phyloP scores from a whole-genome alignment of 1,140 invertebrate species.

The Lordiphosa stackelbergi region DNA sequence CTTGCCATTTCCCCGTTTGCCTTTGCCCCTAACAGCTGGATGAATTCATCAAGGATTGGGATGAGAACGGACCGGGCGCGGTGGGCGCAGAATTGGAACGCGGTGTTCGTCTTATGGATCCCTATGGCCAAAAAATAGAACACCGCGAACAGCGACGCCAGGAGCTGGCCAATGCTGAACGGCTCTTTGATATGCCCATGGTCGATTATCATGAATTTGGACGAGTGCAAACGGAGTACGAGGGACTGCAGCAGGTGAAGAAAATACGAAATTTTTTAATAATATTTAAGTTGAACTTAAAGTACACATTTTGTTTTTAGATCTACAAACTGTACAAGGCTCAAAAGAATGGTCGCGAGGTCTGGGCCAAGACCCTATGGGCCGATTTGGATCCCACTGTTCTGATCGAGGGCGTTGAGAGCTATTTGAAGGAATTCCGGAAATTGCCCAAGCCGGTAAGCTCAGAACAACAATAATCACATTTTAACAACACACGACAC shows the following conservation, averaged over 20 bases:
- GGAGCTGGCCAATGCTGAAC: slow-evolving; percentile 86
- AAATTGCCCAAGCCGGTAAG: slow-evolving; percentile 79
- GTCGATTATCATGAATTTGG: slow-evolving; percentile 88
- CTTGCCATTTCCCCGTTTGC: slow-evolving; percentile 3
- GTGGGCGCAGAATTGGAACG: slow-evolving; percentile 86
- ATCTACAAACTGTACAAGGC: slow-evolving; percentile 88
- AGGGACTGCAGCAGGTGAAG: slow-evolving; percentile 80
- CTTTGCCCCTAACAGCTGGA: slow-evolving; percentile 72
- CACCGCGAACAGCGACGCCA: slow-evolving; percentile 83
- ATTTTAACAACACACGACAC: no score
- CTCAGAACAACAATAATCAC: no score
- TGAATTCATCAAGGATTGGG: slow-evolving; percentile 85
- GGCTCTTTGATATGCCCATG: slow-evolving; percentile 89
- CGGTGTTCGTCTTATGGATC: slow-evolving; percentile 84
- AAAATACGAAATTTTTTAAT: neutral
- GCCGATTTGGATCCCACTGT: slow-evolving; percentile 89
- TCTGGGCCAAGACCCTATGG: slow-evolving; percentile 93
- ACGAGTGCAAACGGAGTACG: slow-evolving; percentile 84
- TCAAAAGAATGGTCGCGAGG: slow-evolving; percentile 86
- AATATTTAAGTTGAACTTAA: neutral
- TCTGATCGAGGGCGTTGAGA: slow-evolving; percentile 91
- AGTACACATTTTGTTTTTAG: slow-evolving; percentile 33
- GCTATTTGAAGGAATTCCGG: slow-evolving; percentile 87
- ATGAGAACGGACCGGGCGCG: slow-evolving; percentile 85
- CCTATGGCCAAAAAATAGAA: slow-evolving; percentile 83